Base-by-base conservation (phyloP, 2,113 vertebrate genomes). In the Tor tambroides region DNA sequence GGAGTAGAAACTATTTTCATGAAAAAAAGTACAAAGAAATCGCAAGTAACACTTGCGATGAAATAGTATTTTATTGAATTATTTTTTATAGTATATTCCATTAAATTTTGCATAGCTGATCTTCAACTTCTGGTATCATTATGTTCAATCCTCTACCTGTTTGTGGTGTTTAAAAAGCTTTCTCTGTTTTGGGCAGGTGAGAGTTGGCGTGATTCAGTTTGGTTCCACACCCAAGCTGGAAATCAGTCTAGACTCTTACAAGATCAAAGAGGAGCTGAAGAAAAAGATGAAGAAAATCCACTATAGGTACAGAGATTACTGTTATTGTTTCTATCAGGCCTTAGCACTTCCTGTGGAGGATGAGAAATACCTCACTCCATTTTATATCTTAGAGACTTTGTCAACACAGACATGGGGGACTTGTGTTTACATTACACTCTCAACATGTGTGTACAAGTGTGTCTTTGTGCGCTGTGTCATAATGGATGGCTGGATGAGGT, bases 161-260 rank as follows among this genome's bases (percentile, higher is more conserved):
- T 56, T 65, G n/a, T 59, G 30, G 17, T 76, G 2, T 51, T 56
- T 26, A 17, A 79, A 30, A 1, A 6, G 10, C 14, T 11, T 77
- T 14, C 4, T 87, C 41, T 65, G 5, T 90, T 38, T 46, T 81
- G 65, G 5, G 65, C 91, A 99, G 98, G 96, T 97, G 81, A 94
- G 94, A n/a, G 97, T 99, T 71, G 98, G 98, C 83, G 89, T 95
- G 2, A 82, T 98, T 61, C 98, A 98, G 92, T 98, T 97, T 81
- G 95, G 96, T 81, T 96, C 95, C 4, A 14, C 85, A 30, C 96
- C 96, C 9, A 93, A 88, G 63, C 94, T 98, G 85, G 98, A 99
- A 93, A 96, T 99, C 88, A 84, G 96, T 1, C 91, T 99, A 91
- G 94, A 98, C 92, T 94, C 90, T 0, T 94, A 93, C 80, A 86